Evolutionary conservation across 1,140 invertebrate species (phyloP).

Genomic region (Drosophila subpulchrella): DNA sequence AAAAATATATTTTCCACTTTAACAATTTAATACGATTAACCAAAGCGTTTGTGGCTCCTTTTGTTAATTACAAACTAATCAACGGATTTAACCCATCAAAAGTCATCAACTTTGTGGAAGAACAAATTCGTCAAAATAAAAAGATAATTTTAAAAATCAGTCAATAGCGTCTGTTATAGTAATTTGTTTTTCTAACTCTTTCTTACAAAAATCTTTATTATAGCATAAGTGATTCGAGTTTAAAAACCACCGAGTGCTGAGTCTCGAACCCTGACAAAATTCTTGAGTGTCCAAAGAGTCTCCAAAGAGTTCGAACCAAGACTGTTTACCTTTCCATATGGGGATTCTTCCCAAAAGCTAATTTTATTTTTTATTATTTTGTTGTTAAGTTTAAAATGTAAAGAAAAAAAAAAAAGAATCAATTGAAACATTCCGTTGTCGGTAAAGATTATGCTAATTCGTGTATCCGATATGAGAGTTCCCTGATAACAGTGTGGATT

Average conservation of each 20-base stretch:
- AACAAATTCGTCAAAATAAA: slow-evolving; percentile 15
- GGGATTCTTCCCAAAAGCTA: slow-evolving; percentile 28
- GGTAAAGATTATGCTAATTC: slow-evolving; percentile 27
- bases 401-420: background rate
- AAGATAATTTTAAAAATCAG: slow-evolving; percentile 21
- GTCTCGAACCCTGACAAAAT: slow-evolving; percentile 58
- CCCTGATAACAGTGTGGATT: slow-evolving; percentile 49
- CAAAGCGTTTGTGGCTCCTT: slow-evolving; percentile 61
- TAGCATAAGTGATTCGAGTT: slow-evolving; percentile 82
- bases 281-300: slow-evolving; percentile 63
- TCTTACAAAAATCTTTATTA: slow-evolving; percentile 74
- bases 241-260: slow-evolving; percentile 80
- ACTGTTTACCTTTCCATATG: slow-evolving; percentile 24
- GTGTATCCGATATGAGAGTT: slow-evolving; percentile 33
- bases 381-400: slow-evolving; percentile 30
- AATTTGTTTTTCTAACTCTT: slow-evolving; percentile 75
- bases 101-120: background rate
- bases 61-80: slow-evolving; percentile 81
- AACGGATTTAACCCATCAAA: slow-evolving; percentile 23
- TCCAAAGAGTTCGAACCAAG: slow-evolving; percentile 43
- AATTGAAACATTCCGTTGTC: slow-evolving; percentile 29
- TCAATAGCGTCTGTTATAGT: slow-evolving; percentile 56
- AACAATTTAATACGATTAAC: slow-evolving; percentile 10
- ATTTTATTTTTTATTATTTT: slow-evolving; percentile 34
- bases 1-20: background rate